Evolutionary conservation across 2,888 invertebrate genomes (phyloP).

Genomic region (Monoplex corrugatus): DNA sequence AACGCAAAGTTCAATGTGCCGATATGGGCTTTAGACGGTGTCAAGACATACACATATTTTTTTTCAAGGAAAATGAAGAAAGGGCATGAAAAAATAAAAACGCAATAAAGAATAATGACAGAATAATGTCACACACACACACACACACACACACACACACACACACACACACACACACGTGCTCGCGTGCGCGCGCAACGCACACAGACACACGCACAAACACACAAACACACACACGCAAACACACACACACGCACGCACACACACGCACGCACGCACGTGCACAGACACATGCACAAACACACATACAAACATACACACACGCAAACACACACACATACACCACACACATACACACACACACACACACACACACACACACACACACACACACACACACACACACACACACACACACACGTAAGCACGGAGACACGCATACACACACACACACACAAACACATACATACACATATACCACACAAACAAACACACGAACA

Average conservation of each 20-base stretch:
- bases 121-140: too few relatives aligned
- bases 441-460: not conserved
- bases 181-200: not conserved
- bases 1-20: too few relatives aligned
- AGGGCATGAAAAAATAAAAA: too few relatives aligned
- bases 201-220: not conserved
- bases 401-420: not conserved
- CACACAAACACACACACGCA: too few relatives aligned
- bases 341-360: not conserved
- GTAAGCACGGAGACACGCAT: not conserved
- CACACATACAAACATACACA: not conserved
- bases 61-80: too few relatives aligned
- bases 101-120: too few relatives aligned
- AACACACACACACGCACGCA: not conserved
- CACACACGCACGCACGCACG: slow-evolving; percentile 7
- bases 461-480: not conserved
- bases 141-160: too few relatives aligned
- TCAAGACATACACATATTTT: too few relatives aligned
- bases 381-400: slow-evolving; percentile 22
- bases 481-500: not conserved
- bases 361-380: not conserved
- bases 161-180: too few relatives aligned
- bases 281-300: not conserved
- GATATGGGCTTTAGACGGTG: too few relatives aligned
- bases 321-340: slow-evolving; percentile 1